phyloP scores from a whole-genome alignment of 2,113 vertebrate species.

The Odocoileus virginianus region DNA sequence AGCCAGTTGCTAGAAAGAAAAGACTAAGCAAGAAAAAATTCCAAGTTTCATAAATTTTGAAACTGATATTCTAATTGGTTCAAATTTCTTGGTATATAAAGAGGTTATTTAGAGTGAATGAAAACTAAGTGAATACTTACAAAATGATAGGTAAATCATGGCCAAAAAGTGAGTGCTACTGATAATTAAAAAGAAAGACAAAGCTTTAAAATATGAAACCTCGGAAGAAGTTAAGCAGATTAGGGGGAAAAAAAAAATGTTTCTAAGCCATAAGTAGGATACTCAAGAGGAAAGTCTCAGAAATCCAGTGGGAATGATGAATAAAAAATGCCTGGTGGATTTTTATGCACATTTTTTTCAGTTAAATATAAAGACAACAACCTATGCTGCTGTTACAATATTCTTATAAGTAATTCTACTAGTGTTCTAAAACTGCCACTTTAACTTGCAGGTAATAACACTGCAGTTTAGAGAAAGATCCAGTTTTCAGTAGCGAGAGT shows the following conservation, averaged over 20 bases:
- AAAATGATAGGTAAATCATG: conserved; percentile 1
- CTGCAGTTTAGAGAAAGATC: background rate
- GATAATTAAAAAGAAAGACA: conserved; percentile 23
- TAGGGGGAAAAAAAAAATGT: background rate
- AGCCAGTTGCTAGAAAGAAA: conserved; percentile 26
- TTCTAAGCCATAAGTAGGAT: conserved; percentile 7
- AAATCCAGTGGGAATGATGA: background rate
- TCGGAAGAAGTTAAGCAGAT: conserved; percentile 17
- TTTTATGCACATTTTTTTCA: background rate
- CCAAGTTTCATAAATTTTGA: conserved; percentile 30
- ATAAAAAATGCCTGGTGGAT: background rate
- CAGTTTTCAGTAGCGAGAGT: background rate
- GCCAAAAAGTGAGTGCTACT: background rate
- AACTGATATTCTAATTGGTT: conserved; percentile 40
- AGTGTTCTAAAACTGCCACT: background rate
- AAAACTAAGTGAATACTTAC: conserved; percentile 26
- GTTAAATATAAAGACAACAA: background rate
- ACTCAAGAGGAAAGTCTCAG: background rate
- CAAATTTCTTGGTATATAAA: conserved; percentile 19
- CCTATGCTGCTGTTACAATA: background rate
- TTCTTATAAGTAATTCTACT: background rate
- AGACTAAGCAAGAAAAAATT: conserved; percentile 35
- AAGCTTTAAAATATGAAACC: conserved; percentile 16
- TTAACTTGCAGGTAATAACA: background rate
- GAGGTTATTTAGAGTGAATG: conserved; percentile 8